Evolutionary conservation across 2,113 vertebrate genomes (phyloP).

Genomic region (Alligator mississippiensis): DNA sequence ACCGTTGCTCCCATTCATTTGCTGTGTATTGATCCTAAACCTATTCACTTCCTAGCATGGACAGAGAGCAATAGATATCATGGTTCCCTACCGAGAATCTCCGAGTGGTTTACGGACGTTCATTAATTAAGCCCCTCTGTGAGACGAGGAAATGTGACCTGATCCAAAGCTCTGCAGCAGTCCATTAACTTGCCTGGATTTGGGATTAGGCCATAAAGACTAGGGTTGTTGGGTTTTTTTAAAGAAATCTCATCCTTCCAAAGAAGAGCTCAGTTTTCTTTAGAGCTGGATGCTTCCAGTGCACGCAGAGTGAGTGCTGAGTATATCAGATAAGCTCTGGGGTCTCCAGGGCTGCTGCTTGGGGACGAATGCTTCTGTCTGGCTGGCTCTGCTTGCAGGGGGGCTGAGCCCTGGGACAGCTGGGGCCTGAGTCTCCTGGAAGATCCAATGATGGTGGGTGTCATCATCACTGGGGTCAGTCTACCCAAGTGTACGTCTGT

Average conservation of each 20-base stretch:
- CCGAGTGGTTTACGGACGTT: slow-evolving; percentile 58
- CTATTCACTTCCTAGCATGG: not conserved
- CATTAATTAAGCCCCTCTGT: slow-evolving; percentile 57
- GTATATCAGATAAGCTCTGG: not conserved
- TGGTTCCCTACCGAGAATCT: not conserved
- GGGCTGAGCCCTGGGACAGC: not conserved
- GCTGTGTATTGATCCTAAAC: not conserved
- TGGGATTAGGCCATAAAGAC: slow-evolving; percentile 31
- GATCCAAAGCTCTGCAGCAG: slow-evolving; percentile 44
- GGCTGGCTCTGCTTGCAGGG: rapidly evolving
- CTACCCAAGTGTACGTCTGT: too few relatives aligned
- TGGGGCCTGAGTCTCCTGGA: rapidly evolving
- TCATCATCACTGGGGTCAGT: too few relatives aligned
- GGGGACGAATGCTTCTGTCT: not conserved
- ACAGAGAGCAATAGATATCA: not conserved
- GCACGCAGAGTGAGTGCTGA: slow-evolving; percentile 31
- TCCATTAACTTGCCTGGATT: slow-evolving; percentile 18
- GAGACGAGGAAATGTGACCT: slow-evolving; percentile 63
- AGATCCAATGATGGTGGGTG: not conserved
- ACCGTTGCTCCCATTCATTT: not conserved
- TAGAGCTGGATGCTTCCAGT: slow-evolving; percentile 35
- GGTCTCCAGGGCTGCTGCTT: not conserved
- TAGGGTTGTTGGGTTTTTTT: not conserved
- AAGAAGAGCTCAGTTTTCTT: slow-evolving; percentile 38
- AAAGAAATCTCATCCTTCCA: too few relatives aligned